A percentile compares a stretch with the other conserved stretches of the same genome.
phyloP scores from a whole-genome alignment of 2,888 invertebrate genomes.

The Diarsia mendica region DNA sequence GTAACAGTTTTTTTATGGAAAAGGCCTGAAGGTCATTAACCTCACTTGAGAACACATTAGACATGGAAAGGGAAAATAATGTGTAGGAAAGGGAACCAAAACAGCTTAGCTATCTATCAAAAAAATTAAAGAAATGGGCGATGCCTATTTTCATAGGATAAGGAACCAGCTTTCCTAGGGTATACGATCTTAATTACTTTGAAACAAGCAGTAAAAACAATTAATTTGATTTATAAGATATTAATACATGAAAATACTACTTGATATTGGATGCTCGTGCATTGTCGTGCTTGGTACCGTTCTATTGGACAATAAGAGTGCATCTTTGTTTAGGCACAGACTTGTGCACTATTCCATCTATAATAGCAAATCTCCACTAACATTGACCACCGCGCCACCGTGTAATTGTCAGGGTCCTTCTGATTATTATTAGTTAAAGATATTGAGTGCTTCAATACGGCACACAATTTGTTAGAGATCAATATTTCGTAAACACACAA shows the following conservation, averaged over 20 bases:
- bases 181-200: no score
- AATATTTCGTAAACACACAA: neutral
- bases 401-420: no score
- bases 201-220: no score
- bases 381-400: neutral
- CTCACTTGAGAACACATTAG: slow-evolving; percentile 8
- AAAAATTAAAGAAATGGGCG: neutral
- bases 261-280: neutral
- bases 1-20: neutral
- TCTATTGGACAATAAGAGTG: neutral
- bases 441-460: neutral
- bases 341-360: neutral
- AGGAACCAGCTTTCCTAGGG: no score
- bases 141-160: neutral
- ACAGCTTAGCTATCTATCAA: neutral
- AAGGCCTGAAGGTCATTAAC: neutral
- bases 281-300: no score
- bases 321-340: neutral
- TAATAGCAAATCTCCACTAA: neutral
- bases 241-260: neutral
- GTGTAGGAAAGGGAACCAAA: neutral
- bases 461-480: neutral
- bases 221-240: no score
- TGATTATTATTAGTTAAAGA: no score
- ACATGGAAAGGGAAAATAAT: neutral